Evolutionary conservation across 2,113 vertebrate genomes (phyloP), one percentile per base, ranked within the genome.

Genomic region (Serinus canaria): DNA sequence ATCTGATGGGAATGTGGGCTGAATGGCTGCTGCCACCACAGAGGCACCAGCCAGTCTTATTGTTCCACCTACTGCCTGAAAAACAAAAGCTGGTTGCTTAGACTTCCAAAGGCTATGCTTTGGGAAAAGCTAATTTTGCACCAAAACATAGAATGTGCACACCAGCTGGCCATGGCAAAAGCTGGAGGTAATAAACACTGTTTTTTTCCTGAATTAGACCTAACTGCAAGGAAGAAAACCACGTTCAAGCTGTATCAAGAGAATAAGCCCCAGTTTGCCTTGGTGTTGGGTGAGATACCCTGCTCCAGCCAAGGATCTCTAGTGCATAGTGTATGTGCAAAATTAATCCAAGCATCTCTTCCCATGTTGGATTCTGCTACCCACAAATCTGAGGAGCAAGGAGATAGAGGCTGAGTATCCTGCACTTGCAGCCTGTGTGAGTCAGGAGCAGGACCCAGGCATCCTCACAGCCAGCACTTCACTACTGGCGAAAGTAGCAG

Each of bases 1-100:
- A 1, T 13, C 55, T 4, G 3, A 44, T 11, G 56, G 39, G 20
- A 92, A 43, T 20, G 4, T 1, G 0, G 0, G 2, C 22, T 63
- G 59, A 74, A 85, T 0, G 7, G 75, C 35, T 79, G 31, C 63
- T 84, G 53, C 15, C 67, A 69, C 16, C 2, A 5, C 70, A 68
- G 50, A 50, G 41, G 24, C 12, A 49, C 19, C 2, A 5, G 19
- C 11, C 63, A 55, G 9, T 50, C 35, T 24, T 69, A 3, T 31
- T 76, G 31, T 56, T 76, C 31, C 30, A 53, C 24, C 55, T 62
- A 11, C 22, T 53, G 60, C 27, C 47, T 88, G 50, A 41, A 76
- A 83, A 39, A 64, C 20, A 63, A 69, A 88, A 90, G 15, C 21
- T 47, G 16, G 2, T 37, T 76, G 31, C 16, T 87, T 66, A 23